Conservation (phyloP, 92 coral and sea anemone species). For the Galaxea fascicularis region DNA sequence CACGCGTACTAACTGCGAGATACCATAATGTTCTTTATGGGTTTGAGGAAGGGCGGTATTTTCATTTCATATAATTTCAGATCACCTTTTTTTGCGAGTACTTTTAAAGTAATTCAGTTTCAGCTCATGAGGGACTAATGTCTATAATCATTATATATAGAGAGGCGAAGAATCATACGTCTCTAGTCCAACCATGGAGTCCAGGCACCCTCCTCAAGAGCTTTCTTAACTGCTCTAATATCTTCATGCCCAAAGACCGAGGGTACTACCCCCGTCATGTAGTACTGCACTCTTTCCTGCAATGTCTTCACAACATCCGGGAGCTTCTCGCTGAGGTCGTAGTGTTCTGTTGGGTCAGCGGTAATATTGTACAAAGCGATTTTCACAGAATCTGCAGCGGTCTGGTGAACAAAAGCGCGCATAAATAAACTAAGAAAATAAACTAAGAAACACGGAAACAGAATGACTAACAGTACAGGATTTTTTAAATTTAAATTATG, state of each 20-base stretch:
- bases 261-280: constrained; percentile 56
- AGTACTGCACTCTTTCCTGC: constrained; percentile 30
- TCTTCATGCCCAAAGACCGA: neutral
- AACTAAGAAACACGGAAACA: neutral
- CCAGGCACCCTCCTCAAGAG: constrained; percentile 4
- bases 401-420: neutral
- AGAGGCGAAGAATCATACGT: neutral
- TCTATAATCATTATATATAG: too few relatives aligned
- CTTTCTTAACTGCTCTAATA: neutral
- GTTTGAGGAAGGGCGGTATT: too few relatives aligned
- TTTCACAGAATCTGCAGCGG: neutral
- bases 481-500: too few relatives aligned
- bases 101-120: too few relatives aligned
- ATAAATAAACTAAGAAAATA: neutral
- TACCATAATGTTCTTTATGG: too few relatives aligned
- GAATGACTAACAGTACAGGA: neutral
- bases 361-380: constrained; percentile 54
- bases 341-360: constrained; percentile 54
- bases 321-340: constrained; percentile 42
- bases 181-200: constrained; percentile 13
- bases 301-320: constrained; percentile 24
- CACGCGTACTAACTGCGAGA: too few relatives aligned
- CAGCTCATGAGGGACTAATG: too few relatives aligned
- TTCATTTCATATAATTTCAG: too few relatives aligned
- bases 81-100: too few relatives aligned